Evolutionary conservation across 1,140 invertebrate genomes (phyloP).

Genomic region (Lasioglossum baleicum): DNA sequence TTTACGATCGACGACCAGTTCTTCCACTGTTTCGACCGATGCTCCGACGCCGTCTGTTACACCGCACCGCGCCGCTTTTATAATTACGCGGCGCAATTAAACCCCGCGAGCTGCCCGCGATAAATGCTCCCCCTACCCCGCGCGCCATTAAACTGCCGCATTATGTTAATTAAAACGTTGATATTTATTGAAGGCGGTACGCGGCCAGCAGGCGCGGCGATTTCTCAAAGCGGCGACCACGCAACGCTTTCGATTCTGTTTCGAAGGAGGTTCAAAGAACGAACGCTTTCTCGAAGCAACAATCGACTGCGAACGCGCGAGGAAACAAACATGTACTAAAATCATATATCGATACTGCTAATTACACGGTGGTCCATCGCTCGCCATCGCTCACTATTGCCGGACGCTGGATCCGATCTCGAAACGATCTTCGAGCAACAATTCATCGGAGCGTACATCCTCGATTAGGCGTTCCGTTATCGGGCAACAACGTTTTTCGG

Average conservation of each 20-base stretch:
- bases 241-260: background rate
- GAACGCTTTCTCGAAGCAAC: too few relatives aligned
- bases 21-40: slow-evolving; percentile 31
- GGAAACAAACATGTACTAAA: too few relatives aligned
- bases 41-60: slow-evolving; percentile 29
- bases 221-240: slow-evolving; percentile 49
- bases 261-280: too few relatives aligned
- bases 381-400: too few relatives aligned
- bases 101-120: slow-evolving; percentile 44
- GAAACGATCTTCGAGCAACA: background rate
- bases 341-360: too few relatives aligned
- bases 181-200: slow-evolving; percentile 63
- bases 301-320: too few relatives aligned
- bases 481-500: background rate
- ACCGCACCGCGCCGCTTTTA: slow-evolving; percentile 47
- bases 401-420: too few relatives aligned
- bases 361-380: too few relatives aligned
- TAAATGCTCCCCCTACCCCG: slow-evolving; percentile 43
- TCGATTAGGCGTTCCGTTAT: slow-evolving; percentile 9
- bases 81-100: slow-evolving; percentile 63
- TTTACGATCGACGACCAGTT: slow-evolving; percentile 39
- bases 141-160: slow-evolving; percentile 59
- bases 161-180: slow-evolving; percentile 70
- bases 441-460: slow-evolving; percentile 8
- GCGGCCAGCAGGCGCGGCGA: slow-evolving; percentile 42